Percentiles rank a stretch among this genome's conserved stretches.
Evolutionary conservation across 1,140 invertebrate species (phyloP).

Genomic region (Hormaphis cornu): DNA sequence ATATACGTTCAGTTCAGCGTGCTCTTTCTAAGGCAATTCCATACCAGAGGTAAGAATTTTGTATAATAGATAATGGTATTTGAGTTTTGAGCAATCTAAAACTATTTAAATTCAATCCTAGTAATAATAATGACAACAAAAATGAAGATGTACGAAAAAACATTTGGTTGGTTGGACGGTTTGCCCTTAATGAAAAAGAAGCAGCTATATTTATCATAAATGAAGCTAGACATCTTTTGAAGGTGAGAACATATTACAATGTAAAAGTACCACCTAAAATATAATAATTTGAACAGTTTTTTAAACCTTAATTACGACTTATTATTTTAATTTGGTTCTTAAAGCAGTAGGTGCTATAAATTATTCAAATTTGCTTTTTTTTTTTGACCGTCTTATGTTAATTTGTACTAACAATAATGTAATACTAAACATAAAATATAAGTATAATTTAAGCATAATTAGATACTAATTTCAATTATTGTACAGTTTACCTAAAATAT

Average conservation of each 20-base stretch:
- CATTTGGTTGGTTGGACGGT: conserved; percentile 73
- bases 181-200: conserved; percentile 68
- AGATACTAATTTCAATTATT: too few species aligned
- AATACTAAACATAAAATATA: too few species aligned
- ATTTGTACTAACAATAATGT: too few species aligned
- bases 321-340: too few species aligned
- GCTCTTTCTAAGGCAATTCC: conserved; percentile 68
- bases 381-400: too few species aligned
- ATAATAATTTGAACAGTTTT: too few species aligned
- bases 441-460: too few species aligned
- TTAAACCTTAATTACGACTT: neutral
- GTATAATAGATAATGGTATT: neutral
- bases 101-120: neutral
- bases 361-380: neutral
- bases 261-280: neutral
- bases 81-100: neutral
- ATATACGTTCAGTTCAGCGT: conserved; percentile 59
- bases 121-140: conserved; percentile 25
- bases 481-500: too few species aligned
- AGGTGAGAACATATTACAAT: conserved; percentile 42
- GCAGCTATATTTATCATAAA: conserved; percentile 68
- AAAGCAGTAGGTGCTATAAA: too few species aligned
- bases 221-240: conserved; percentile 65
- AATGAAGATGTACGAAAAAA: conserved; percentile 35
- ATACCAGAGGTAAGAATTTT: conserved; percentile 64